Conservation (phyloP, 2,797 vertebrate species). For the Adrianichthys oophorus region DNA sequence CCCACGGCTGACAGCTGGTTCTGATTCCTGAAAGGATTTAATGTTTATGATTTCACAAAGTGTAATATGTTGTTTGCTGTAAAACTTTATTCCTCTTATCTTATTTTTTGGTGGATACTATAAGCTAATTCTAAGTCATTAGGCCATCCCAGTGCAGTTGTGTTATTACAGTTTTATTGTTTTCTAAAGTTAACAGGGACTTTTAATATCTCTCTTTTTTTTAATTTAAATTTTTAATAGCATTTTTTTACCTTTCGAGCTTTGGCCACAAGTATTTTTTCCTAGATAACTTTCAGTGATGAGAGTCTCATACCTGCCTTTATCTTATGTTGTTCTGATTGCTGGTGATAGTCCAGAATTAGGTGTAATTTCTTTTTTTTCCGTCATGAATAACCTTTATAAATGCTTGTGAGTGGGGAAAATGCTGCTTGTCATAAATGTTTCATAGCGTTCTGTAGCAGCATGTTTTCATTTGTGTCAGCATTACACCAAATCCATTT, state of each 20-base stretch:
- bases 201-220: slow-evolving; percentile 24
- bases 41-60: slow-evolving; percentile 80
- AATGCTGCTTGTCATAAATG: slow-evolving; percentile 14
- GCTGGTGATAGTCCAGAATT: slow-evolving; percentile 47
- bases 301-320: slow-evolving; percentile 64
- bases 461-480: slow-evolving; percentile 37
- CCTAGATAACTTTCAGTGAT: slow-evolving; percentile 46
- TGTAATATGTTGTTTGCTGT: slow-evolving; percentile 58
- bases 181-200: slow-evolving; percentile 30
- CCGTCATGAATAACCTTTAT: slow-evolving; percentile 51
- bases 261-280: slow-evolving; percentile 51
- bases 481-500: slow-evolving; percentile 14
- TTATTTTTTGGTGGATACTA: slow-evolving; percentile 37
- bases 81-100: slow-evolving; percentile 37
- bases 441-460: slow-evolving; percentile 25
- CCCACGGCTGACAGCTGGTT: slow-evolving; percentile 78
- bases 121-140: slow-evolving; percentile 48
- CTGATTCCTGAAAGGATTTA: slow-evolving; percentile 84
- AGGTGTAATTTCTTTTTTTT: slow-evolving; percentile 55
- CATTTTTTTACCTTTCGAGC: slow-evolving; percentile 12
- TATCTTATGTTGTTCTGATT: slow-evolving; percentile 52
- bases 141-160: slow-evolving; percentile 51
- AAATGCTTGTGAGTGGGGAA: slow-evolving; percentile 53
- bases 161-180: slow-evolving; percentile 59
- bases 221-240: slow-evolving; percentile 24